These are phyloP conservation scores for Nycteola revayana DNA, from an alignment of 2,888 invertebrate species.

Conservation along the genomic window DNA sequence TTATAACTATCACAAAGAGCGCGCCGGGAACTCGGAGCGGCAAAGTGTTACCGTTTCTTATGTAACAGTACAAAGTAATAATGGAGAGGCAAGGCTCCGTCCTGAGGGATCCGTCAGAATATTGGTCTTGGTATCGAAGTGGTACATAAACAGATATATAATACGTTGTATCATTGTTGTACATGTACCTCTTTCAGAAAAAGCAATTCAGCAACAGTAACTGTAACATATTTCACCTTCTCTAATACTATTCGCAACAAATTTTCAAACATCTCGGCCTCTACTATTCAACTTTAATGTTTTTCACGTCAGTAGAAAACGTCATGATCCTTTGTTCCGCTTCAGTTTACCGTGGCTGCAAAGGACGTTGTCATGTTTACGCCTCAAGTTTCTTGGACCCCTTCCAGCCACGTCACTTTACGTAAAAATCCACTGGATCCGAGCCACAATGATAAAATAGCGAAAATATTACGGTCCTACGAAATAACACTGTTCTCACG, in stretches of 20 bases:
- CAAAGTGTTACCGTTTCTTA: constrained; percentile 26
- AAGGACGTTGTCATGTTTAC: constrained; percentile 59
- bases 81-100: constrained; percentile 6
- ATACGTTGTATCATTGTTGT: no score
- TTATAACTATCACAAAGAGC: constrained; percentile 17
- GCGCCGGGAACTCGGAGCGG: constrained; percentile 17
- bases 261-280: constrained; percentile 8
- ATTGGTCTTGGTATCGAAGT: constrained; percentile 8
- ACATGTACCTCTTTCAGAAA: no score
- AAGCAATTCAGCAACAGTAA: no score
- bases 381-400: constrained; percentile 62
- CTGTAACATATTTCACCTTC: no score
- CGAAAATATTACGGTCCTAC: constrained; percentile 34
- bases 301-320: constrained; percentile 32
- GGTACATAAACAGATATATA: no score
- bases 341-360: constrained; percentile 43
- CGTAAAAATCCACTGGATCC: constrained; percentile 51
- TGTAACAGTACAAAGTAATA: constrained; percentile 21
- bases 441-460: constrained; percentile 46
- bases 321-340: constrained; percentile 26
- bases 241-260: constrained; percentile 10
- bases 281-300: constrained; percentile 38
- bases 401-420: constrained; percentile 51
- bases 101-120: constrained; percentile 21
- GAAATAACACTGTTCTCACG: constrained; percentile 19